These are phyloP conservation scores for Drosophila anomalata DNA, from an alignment of 2,888 invertebrate species.

Conservation along the genomic window DNA sequence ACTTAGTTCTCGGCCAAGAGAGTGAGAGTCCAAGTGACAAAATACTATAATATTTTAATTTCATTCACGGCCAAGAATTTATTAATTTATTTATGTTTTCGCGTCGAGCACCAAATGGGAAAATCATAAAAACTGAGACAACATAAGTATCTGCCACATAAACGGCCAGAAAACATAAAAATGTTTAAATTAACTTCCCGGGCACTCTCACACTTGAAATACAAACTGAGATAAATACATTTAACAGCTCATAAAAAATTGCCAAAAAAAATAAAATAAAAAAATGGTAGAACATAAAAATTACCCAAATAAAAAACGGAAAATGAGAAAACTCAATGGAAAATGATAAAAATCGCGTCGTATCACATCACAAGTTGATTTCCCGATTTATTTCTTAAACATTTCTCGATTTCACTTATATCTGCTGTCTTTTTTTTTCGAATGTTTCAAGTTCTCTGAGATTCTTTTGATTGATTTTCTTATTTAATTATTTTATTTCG, in stretches of 20 bases:
- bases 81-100: conserved; percentile 32
- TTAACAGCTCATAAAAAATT: conserved; percentile 60
- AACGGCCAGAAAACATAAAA: conserved; percentile 57
- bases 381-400: conserved; percentile 40
- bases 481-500: not conserved
- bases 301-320: conserved; percentile 34
- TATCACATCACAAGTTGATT: conserved; percentile 66
- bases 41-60: conserved; percentile 25
- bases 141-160: conserved; percentile 40
- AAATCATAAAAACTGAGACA: conserved; percentile 50
- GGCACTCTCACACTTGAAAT: conserved; percentile 18
- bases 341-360: conserved; percentile 63
- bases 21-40: conserved; percentile 1
- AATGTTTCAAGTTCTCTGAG: conserved; percentile 5
- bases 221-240: conserved; percentile 30
- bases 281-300: conserved; percentile 22
- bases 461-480: not conserved
- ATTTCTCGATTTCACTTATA: conserved; percentile 34
- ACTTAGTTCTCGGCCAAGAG: conserved; percentile 14
- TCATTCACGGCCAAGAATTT: conserved; percentile 33
- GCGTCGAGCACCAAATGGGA: conserved; percentile 34
- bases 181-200: conserved; percentile 37
- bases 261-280: not conserved
- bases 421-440: conserved; percentile 13
- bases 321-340: conserved; percentile 46